phyloP scores from a whole-genome alignment of 2,113 vertebrate species.

The Mus spicilegus region DNA sequence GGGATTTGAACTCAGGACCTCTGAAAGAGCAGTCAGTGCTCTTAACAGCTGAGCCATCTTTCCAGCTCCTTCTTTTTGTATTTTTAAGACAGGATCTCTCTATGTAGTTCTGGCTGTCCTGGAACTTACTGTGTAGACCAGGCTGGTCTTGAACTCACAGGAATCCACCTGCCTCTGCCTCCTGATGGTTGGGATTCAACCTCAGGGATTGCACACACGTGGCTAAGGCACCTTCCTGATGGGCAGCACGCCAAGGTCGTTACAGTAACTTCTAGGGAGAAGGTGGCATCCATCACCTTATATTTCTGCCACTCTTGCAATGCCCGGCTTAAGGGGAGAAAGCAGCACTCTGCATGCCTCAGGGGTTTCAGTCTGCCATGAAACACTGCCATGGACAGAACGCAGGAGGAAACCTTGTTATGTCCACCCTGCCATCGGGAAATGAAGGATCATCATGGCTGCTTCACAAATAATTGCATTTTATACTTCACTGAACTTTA shows the following conservation, averaged over 20 bases:
- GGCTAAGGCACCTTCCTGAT: not conserved
- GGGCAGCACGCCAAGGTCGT: not conserved
- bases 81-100: not conserved
- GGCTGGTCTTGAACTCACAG: not conserved
- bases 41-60: too few relatives aligned
- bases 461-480: not conserved
- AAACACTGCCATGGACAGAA: not conserved
- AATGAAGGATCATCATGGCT: not conserved
- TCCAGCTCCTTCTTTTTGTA: not conserved
- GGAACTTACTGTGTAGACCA: not conserved
- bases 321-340: not conserved
- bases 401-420: not conserved
- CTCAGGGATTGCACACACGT: not conserved
- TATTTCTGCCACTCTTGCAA: not conserved
- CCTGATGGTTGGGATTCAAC: not conserved
- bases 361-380: not conserved
- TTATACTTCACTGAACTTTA: not conserved
- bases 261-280: not conserved
- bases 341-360: not conserved
- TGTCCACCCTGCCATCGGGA: too few relatives aligned
- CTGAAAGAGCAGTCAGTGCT: too few relatives aligned
- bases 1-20: too few relatives aligned
- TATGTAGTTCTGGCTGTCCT: not conserved
- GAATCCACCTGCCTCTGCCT: not conserved
- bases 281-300: not conserved